These are phyloP conservation scores for Parochlus steinenii DNA, from an alignment of 2,888 invertebrate species.

Conservation along the genomic window DNA sequence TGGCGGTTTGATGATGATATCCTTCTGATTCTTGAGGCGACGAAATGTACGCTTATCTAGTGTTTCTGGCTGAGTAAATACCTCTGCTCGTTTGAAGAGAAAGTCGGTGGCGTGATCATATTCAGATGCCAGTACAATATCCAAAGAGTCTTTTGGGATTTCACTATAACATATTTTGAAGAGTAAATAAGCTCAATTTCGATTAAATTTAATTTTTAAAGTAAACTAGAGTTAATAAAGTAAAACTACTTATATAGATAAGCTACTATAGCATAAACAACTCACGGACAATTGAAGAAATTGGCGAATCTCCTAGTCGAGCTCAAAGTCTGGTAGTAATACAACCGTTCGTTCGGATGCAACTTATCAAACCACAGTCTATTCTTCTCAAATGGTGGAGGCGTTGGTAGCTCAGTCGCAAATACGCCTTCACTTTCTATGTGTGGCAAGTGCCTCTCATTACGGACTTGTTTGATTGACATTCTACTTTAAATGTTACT, in stretches of 20 bases:
- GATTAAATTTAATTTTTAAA: too few relatives aligned
- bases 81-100: constrained; percentile 39
- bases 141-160: constrained; percentile 48
- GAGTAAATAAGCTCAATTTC: too few relatives aligned
- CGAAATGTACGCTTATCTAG: constrained; percentile 47
- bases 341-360: constrained; percentile 31
- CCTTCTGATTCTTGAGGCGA: constrained; percentile 41
- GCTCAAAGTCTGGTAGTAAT: constrained; percentile 36
- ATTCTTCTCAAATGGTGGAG: constrained; percentile 15
- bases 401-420: constrained; percentile 25
- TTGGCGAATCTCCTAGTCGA: constrained; percentile 33
- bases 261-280: neutral
- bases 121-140: constrained; percentile 44
- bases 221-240: too few relatives aligned
- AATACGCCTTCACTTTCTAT: constrained; percentile 32
- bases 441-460: constrained; percentile 26
- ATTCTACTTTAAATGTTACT: too few relatives aligned
- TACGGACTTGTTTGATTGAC: constrained; percentile 17
- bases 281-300: constrained; percentile 19
- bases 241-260: too few relatives aligned
- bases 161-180: neutral
- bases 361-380: constrained; percentile 26
- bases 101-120: constrained; percentile 38
- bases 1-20: constrained; percentile 27
- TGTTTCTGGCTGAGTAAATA: constrained; percentile 45